These are phyloP conservation scores for Distichodus sexfasciatus DNA, from an alignment of 2,797 vertebrate species.

Conservation along the genomic window DNA sequence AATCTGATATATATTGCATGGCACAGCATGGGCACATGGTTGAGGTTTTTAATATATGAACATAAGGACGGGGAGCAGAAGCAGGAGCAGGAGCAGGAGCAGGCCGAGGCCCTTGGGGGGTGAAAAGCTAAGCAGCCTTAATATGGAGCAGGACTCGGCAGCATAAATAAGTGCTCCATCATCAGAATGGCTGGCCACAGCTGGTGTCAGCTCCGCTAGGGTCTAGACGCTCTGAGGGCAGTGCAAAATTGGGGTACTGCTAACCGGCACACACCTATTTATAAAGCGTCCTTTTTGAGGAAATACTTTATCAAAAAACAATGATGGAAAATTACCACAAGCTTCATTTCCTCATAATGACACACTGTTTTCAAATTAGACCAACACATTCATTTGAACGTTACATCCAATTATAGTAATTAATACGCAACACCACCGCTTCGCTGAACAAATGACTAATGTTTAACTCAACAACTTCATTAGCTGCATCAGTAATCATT, in stretches of 20 bases:
- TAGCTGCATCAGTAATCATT: too few relatives aligned
- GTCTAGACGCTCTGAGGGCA: constrained; percentile 12
- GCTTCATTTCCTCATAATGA: too few relatives aligned
- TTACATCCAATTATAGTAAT: too few relatives aligned
- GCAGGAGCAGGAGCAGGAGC: neutral
- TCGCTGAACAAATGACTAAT: too few relatives aligned
- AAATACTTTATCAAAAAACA: neutral
- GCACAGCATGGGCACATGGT: neutral
- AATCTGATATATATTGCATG: neutral
- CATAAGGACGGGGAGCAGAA: constrained; percentile 4
- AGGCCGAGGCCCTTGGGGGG: neutral
- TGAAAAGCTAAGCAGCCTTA: constrained; percentile 23
- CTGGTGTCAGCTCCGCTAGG: constrained; percentile 32
- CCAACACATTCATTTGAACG: too few relatives aligned
- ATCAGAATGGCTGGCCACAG: constrained; percentile 31
- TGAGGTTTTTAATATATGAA: constrained; percentile 16
- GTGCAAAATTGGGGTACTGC: neutral
- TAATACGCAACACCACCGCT: too few relatives aligned
- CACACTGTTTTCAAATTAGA: too few relatives aligned
- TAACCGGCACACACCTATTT: neutral
- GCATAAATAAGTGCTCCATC: constrained; percentile 30
- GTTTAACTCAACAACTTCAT: too few relatives aligned
- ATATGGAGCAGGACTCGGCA: constrained; percentile 24
- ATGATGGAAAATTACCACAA: too few relatives aligned
- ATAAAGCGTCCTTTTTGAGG: neutral